These are phyloP conservation scores for Eupeodes corollae DNA, from an alignment of 1,140 invertebrate genomes.

Conservation along the genomic window DNA sequence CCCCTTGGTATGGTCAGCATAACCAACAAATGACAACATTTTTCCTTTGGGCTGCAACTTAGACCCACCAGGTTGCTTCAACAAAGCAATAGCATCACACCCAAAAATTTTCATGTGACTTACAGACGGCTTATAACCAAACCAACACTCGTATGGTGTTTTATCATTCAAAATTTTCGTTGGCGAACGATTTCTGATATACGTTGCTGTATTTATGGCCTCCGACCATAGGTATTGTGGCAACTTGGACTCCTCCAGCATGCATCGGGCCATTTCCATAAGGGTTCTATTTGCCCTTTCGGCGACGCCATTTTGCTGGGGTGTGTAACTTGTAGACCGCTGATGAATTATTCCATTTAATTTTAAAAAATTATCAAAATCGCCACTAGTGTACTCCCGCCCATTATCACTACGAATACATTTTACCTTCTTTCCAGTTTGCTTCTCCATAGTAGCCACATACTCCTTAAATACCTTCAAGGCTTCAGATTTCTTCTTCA, in stretches of 20 bases:
- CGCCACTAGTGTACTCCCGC: too few species aligned
- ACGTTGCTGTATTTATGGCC: slow-evolving; percentile 19
- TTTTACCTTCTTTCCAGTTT: slow-evolving; percentile 26
- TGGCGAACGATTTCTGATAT: slow-evolving; percentile 8
- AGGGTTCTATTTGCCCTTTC: slow-evolving; percentile 21
- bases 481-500: slow-evolving; percentile 8
- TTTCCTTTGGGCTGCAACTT: slow-evolving; percentile 12
- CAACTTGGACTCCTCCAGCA: slow-evolving; percentile 23
- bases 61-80: slow-evolving; percentile 23
- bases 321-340: slow-evolving; percentile 29
- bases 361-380: slow-evolving; percentile 15
- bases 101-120: slow-evolving; percentile 28
- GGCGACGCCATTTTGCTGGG: slow-evolving; percentile 37
- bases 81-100: slow-evolving; percentile 19
- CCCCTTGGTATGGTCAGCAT: slow-evolving; percentile 3
- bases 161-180: too few species aligned
- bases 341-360: slow-evolving; percentile 31
- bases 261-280: slow-evolving; percentile 13
- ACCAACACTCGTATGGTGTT: slow-evolving; percentile 6
- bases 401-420: slow-evolving; percentile 29
- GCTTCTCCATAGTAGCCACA: slow-evolving; percentile 8
- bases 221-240: slow-evolving; percentile 36
- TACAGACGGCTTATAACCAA: slow-evolving; percentile 18
- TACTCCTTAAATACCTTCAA: slow-evolving; percentile 3
- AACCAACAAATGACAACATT: slow-evolving; percentile 6